These are phyloP conservation scores for Heterodera schachtii DNA, from an alignment of 1,140 invertebrate genomes.

Conservation along the genomic window DNA sequence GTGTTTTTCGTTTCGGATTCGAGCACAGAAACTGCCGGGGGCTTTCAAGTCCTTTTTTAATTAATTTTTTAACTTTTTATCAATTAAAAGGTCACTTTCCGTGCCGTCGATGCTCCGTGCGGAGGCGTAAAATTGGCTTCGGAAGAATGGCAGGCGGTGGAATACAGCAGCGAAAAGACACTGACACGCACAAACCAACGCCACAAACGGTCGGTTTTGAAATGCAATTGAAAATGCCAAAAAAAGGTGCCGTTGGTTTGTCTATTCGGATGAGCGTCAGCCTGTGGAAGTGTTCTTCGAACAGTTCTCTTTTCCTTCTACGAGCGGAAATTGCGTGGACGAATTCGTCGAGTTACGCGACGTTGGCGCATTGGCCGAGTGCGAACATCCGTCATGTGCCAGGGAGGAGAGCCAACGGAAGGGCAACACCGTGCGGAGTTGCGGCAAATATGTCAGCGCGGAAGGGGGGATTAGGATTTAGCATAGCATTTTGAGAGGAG, in stretches of 20 bases:
- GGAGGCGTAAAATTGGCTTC: slow-evolving; percentile 42
- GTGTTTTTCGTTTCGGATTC: slow-evolving; percentile 58
- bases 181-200: slow-evolving; percentile 54
- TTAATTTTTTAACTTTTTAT: neutral
- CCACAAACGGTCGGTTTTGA: slow-evolving; percentile 41
- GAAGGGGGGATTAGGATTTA: slow-evolving; percentile 31
- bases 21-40: slow-evolving; percentile 17
- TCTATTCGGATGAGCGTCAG: slow-evolving; percentile 38
- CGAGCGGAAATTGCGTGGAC: slow-evolving; percentile 51
- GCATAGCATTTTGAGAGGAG: neutral
- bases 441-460: slow-evolving; percentile 44
- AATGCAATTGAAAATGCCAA: neutral
- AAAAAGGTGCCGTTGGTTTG: slow-evolving; percentile 50
- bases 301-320: slow-evolving; percentile 56
- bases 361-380: slow-evolving; percentile 54
- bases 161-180: slow-evolving; percentile 46
- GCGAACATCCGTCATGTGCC: slow-evolving; percentile 59
- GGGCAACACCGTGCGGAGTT: slow-evolving; percentile 33
- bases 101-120: slow-evolving; percentile 39
- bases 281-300: slow-evolving; percentile 56
- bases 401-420: slow-evolving; percentile 31
- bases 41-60: slow-evolving; percentile 8
- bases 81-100: slow-evolving; percentile 25
- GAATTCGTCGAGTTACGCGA: slow-evolving; percentile 61
- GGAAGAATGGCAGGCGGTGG: slow-evolving; percentile 14